These are phyloP conservation scores for Brachionus paranguensis DNA, from an alignment of 1,140 invertebrate genomes.

Conservation along the genomic window DNA sequence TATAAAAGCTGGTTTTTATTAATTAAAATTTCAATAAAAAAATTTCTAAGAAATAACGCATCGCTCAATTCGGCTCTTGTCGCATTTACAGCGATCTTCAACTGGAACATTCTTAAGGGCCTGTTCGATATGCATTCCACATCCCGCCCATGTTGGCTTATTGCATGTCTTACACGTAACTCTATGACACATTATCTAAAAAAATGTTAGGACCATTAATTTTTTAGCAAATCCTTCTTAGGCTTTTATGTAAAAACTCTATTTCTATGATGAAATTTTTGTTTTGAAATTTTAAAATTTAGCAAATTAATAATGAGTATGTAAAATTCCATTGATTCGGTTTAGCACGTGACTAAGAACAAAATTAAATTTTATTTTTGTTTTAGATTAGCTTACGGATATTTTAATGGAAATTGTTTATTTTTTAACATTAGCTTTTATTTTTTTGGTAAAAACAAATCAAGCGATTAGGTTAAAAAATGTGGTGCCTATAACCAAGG, in stretches of 20 bases:
- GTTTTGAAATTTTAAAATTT: background rate
- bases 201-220: background rate
- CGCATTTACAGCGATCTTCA: constrained; percentile 30
- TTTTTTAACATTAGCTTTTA: background rate
- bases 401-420: background rate
- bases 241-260: background rate
- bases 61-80: constrained; percentile 7
- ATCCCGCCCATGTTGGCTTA: constrained; percentile 39
- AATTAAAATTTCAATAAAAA: background rate
- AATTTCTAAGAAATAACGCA: background rate
- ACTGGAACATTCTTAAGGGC: constrained; percentile 13
- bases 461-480: background rate
- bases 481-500: background rate
- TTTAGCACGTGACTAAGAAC: background rate
- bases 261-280: background rate
- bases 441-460: background rate
- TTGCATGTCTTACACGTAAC: constrained; percentile 10
- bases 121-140: constrained; percentile 39
- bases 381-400: background rate
- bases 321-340: background rate
- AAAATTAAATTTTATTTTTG: background rate
- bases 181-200: constrained; percentile 36
- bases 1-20: background rate
- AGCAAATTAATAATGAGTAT: background rate
- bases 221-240: background rate